Base-by-base conservation (phyloP, 2,797 vertebrate species). In the Fistularia tabacaria region DNA sequence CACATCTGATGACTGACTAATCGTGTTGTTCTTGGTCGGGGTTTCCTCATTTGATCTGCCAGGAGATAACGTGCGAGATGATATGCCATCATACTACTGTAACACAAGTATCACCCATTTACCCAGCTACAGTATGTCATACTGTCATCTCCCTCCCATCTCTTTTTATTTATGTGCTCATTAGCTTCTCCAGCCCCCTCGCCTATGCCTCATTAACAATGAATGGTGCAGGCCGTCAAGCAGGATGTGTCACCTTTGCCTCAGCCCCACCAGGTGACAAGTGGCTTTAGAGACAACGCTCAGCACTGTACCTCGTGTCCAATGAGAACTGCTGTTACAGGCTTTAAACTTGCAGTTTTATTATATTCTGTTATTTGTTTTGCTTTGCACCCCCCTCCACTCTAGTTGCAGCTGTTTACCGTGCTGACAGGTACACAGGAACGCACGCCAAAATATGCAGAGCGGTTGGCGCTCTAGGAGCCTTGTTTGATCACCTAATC, bases 1-100 rank as follows among this genome's bases (percentile, higher is more conserved):
- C 69, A 37, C 78, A 69, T 73, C 74, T 77, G 73, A 85, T 84
- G 75, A 83, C 62, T n/a, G 36, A 14, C 74, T 82, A 74, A 86
- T 82, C 77, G 71, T 66, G 71, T 77, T 81, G 71, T 57, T 76
- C 76, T 69, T 66, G 46, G 66, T 82, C 47, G 50, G 69, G 62
- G 59, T 80, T 80, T 84, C 74, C 77, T 83, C 65, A 50, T 75
- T 13, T 15, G 76, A 80, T 83, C 62, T 47, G 65, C 25, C 43
- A 1, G 25, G 50, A 59, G 80, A 81, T 80, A 78, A 52, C 12
- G 13, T 15, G 65, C 64, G 65, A 77, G 64, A 0, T 70, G 78
- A 83, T 79, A 79, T 49, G 53, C 55, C 76, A 46, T 54, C 57
- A 38, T 58, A 66, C 80, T 72, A 54, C 71, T 74, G 81, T 81